Evolutionary conservation across 1,140 invertebrate genomes (phyloP).

Genomic region (Euura lappo): DNA sequence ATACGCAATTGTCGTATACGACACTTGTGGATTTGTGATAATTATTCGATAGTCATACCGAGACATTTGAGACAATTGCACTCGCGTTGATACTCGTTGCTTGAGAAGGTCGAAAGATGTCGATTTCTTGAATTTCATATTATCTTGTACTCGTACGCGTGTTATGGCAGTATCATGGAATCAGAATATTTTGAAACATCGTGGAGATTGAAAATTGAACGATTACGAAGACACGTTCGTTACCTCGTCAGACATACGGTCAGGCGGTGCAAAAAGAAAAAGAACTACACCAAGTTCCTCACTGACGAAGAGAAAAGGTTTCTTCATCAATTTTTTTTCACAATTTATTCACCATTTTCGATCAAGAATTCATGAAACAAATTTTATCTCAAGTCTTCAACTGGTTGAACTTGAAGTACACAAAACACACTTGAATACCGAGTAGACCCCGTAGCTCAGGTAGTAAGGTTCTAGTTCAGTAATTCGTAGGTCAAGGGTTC

Average conservation of each 20-base stretch:
- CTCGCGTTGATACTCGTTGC: neutral
- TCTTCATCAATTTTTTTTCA: conserved; percentile 11
- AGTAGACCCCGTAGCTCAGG: too few relatives aligned
- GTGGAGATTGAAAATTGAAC: conserved; percentile 48
- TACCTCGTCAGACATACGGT: conserved; percentile 34
- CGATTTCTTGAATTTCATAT: neutral
- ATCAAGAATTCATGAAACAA: too few relatives aligned
- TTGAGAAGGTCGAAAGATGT: neutral
- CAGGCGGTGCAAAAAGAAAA: conserved; percentile 46
- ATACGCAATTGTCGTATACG: too few relatives aligned
- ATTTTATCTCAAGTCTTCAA: too few relatives aligned
- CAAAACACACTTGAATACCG: too few relatives aligned
- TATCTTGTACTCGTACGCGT: neutral
- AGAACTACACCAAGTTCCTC: conserved; percentile 59
- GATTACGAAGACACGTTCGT: conserved; percentile 41
- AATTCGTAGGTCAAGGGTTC: too few relatives aligned
- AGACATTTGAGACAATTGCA: neutral
- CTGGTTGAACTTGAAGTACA: too few relatives aligned
- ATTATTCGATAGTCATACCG: neutral
- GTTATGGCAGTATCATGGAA: conserved; percentile 33
- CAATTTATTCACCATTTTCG: too few relatives aligned
- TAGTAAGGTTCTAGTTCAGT: too few relatives aligned
- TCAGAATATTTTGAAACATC: conserved; percentile 50
- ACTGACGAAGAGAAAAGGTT: conserved; percentile 65
- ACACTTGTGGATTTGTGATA: too few relatives aligned